Evolutionary conservation across 1,140 invertebrate species (phyloP).

Genomic region (Zaprionus ghesquierei): DNA sequence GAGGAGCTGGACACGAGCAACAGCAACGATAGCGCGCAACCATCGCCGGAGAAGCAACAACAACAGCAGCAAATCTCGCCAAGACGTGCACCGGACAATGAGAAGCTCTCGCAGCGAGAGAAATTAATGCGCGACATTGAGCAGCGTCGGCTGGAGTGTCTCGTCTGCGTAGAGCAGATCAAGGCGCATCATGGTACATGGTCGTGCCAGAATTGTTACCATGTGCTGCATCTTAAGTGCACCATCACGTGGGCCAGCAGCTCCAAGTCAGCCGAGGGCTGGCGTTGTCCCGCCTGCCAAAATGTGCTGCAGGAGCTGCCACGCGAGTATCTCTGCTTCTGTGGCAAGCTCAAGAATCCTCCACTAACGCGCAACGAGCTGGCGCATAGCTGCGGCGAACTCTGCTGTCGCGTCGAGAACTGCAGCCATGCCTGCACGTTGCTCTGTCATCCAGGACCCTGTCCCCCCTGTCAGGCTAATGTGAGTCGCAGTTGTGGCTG

Average conservation of each 20-base stretch:
- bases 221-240: conserved; percentile 95
- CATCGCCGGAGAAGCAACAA: conserved; percentile 72
- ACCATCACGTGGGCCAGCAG: conserved; percentile 95
- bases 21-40: conserved; percentile 75
- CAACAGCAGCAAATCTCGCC: conserved; percentile 64
- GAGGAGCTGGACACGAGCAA: conserved; percentile 76
- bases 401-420: conserved; percentile 88
- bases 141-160: conserved; percentile 91
- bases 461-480: conserved; percentile 90
- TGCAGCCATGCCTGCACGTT: conserved; percentile 94
- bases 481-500: conserved; percentile 88
- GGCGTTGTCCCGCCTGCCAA: conserved; percentile 97
- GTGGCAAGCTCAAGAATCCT: conserved; percentile 89
- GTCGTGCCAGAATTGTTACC: conserved; percentile 95
- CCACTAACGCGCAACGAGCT: conserved; percentile 88
- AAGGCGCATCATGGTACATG: conserved; percentile 91
- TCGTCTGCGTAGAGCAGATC: conserved; percentile 95
- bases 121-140: conserved; percentile 91
- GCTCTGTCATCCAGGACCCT: conserved; percentile 95
- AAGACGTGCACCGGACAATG: conserved; percentile 53
- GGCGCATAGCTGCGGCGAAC: conserved; percentile 95
- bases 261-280: conserved; percentile 90
- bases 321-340: conserved; percentile 91
- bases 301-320: conserved; percentile 88
- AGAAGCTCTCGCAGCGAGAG: conserved; percentile 87